Conservation (phyloP, 2,888 invertebrate genomes). For the Thecophora atra region DNA sequence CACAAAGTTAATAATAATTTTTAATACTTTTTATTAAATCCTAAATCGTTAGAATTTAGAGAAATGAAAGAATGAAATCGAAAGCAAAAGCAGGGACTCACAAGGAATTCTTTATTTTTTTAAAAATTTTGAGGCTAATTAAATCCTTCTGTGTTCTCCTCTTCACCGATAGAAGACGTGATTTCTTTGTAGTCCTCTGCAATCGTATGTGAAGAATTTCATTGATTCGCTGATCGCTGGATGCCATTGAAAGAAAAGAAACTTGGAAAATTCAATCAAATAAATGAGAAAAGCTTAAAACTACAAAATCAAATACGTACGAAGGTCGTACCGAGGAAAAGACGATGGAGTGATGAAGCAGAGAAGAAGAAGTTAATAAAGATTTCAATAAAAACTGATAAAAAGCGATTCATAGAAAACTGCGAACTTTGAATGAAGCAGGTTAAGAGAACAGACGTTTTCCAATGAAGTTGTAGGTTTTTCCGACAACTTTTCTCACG, state of each 20-base stretch:
- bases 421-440: constrained; percentile 4
- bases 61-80: too few species aligned
- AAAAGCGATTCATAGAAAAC: too few species aligned
- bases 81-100: too few species aligned
- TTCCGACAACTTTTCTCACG: constrained; percentile 11
- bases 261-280: constrained; percentile 1
- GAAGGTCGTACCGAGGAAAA: too few species aligned
- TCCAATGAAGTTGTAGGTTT: constrained; percentile 9
- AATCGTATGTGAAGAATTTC: background rate
- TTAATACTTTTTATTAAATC: too few species aligned
- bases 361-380: background rate
- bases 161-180: too few species aligned
- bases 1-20: too few species aligned
- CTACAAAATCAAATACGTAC: background rate
- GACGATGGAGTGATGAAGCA: background rate
- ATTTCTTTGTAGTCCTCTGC: too few species aligned
- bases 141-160: too few species aligned
- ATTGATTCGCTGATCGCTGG: background rate
- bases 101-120: too few species aligned
- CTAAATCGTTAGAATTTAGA: too few species aligned
- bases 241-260: background rate
- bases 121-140: too few species aligned
- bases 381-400: constrained; percentile 19
- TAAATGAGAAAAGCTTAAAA: constrained; percentile 20
- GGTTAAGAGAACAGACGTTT: constrained; percentile 14